Conservation (phyloP, 2,797 vertebrate genomes). For the Rhinophrynus dorsalis region DNA sequence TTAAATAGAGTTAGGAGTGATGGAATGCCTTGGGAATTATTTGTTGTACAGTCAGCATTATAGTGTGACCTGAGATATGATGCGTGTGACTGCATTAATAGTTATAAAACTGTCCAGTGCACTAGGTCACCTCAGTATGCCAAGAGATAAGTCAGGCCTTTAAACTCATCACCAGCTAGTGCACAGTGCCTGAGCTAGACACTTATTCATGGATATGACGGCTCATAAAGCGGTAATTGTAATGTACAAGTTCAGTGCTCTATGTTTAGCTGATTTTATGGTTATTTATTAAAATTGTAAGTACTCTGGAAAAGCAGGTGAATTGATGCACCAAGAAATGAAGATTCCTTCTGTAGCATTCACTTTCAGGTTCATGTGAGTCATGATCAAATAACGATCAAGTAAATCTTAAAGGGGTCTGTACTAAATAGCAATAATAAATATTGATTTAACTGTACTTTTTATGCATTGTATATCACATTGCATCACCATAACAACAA, state of each 20-base stretch:
- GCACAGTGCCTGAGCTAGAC: neutral
- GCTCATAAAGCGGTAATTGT: neutral
- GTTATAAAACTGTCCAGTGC: neutral
- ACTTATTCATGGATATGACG: neutral
- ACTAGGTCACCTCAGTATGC: neutral
- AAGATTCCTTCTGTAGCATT: neutral
- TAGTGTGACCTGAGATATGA: neutral
- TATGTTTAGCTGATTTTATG: neutral
- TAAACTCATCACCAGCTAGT: neutral
- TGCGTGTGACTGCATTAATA: neutral
- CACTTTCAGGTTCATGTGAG: neutral
- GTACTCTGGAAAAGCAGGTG: neutral
- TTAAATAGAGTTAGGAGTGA: no score
- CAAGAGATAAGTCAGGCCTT: neutral
- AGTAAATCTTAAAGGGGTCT: no score
- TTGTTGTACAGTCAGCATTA: neutral
- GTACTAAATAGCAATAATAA: no score
- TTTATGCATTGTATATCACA: no score
- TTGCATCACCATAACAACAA: no score
- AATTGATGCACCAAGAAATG: neutral
- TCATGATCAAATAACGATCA: neutral
- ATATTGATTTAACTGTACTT: no score
- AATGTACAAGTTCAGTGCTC: neutral
- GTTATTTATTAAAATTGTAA: conserved; percentile 1
- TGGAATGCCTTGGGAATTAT: neutral